A percentile compares a stretch with the other conserved stretches of the same genome.
These are phyloP conservation scores for Psix sp. DNA, from an alignment of 1,140 invertebrate genomes.

Conservation along the genomic window DNA sequence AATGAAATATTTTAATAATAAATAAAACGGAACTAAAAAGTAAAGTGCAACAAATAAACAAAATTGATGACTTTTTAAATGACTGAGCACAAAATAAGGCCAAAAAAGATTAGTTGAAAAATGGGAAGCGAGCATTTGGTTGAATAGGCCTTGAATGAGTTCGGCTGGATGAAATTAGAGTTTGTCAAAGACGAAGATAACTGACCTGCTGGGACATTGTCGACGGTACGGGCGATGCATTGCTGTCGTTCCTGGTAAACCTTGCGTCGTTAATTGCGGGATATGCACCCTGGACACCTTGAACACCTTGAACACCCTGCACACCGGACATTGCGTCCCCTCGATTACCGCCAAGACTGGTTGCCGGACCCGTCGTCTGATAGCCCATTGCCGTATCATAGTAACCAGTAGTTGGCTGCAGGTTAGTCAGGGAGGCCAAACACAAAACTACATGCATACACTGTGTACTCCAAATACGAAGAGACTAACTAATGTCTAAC, in stretches of 20 bases:
- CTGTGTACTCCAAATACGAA: constrained; percentile 76
- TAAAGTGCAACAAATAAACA: too few relatives aligned
- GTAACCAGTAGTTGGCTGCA: constrained; percentile 77
- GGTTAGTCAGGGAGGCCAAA: constrained; percentile 76
- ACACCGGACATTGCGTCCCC: constrained; percentile 83
- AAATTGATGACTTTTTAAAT: too few relatives aligned
- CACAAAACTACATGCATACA: constrained; percentile 78
- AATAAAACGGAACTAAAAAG: too few relatives aligned
- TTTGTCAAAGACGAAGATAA: constrained; percentile 24
- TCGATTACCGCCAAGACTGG: constrained; percentile 78
- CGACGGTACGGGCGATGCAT: constrained; percentile 87
- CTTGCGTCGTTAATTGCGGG: constrained; percentile 85
- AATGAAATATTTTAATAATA: too few relatives aligned
- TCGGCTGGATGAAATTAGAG: constrained; percentile 25
- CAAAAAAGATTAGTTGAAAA: too few relatives aligned
- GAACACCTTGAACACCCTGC: constrained; percentile 74
- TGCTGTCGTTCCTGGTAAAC: constrained; percentile 88
- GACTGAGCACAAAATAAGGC: too few relatives aligned
- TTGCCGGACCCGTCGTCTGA: constrained; percentile 76
- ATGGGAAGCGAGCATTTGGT: background rate
- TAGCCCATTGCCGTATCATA: constrained; percentile 75
- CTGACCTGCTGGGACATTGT: constrained; percentile 83
- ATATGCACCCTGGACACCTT: constrained; percentile 80
- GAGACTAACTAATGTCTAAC: constrained; percentile 68
- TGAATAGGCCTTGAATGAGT: too few relatives aligned